Percentiles rank a stretch among this genome's conserved stretches.
Evolutionary conservation across 2,797 vertebrate genomes (phyloP).

Genomic region (Cryptoblepharus egeriae): DNA sequence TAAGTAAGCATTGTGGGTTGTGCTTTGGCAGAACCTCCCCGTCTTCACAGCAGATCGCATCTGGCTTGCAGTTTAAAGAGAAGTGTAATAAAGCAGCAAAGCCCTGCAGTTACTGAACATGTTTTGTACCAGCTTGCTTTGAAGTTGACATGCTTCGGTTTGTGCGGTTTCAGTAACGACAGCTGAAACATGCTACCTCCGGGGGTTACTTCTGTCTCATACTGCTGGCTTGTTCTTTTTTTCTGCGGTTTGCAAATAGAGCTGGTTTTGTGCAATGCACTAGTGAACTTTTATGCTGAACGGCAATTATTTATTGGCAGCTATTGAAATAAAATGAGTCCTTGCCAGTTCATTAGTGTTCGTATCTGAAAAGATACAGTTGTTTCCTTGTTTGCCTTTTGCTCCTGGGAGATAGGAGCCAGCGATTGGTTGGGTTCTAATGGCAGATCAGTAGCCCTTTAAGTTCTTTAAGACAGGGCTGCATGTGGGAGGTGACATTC

Average conservation of each 20-base stretch:
- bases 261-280: slow-evolving; percentile 14
- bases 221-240: slow-evolving; percentile 6
- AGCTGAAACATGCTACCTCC: slow-evolving; percentile 28
- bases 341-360: slow-evolving; percentile 10
- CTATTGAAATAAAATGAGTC: slow-evolving; percentile 15
- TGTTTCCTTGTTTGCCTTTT: slow-evolving; percentile 28
- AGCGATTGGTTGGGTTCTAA: not conserved
- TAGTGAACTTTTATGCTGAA: slow-evolving; percentile 7
- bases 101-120: slow-evolving; percentile 12
- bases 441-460: not conserved
- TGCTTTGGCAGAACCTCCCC: not conserved
- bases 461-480: not conserved
- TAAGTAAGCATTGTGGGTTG: slow-evolving; percentile 3
- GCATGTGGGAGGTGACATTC: not conserved
- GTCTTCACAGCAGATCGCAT: slow-evolving; percentile 6
- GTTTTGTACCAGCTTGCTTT: slow-evolving; percentile 40
- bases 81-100: slow-evolving; percentile 18
- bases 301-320: slow-evolving; percentile 31
- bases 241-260: slow-evolving; percentile 2
- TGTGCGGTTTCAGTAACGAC: slow-evolving; percentile 36
- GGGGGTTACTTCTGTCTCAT: slow-evolving; percentile 25
- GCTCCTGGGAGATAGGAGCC: slow-evolving; percentile 9
- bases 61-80: slow-evolving; percentile 19
- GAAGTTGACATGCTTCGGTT: slow-evolving; percentile 37
- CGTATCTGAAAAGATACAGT: slow-evolving; percentile 11